Evolutionary conservation across 2,888 invertebrate species (phyloP).

Genomic region (Sarcophaga subvicina): DNA sequence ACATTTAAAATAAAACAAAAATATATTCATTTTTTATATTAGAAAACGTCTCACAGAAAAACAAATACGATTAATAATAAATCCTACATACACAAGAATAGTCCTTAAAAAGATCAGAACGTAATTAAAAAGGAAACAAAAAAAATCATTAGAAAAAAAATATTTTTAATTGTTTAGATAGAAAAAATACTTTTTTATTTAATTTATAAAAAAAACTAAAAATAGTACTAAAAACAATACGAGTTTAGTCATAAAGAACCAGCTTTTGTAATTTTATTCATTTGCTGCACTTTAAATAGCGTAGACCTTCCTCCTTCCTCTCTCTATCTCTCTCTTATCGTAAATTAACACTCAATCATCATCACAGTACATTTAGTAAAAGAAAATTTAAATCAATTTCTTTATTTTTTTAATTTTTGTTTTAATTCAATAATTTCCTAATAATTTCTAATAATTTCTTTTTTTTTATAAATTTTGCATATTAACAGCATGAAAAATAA

Average conservation of each 20-base stretch:
- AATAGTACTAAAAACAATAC: slow-evolving; percentile 10
- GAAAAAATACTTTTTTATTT: slow-evolving; percentile 64
- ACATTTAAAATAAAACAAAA: slow-evolving; percentile 69
- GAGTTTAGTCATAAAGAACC: slow-evolving; percentile 8
- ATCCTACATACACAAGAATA: slow-evolving; percentile 61
- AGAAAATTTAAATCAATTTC: too few species aligned
- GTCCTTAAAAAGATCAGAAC: slow-evolving; percentile 67
- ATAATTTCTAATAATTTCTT: too few species aligned
- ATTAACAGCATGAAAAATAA: slow-evolving; percentile 69
- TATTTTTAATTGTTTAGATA: slow-evolving; percentile 68
- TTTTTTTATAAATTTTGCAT: not conserved
- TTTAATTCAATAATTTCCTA: too few species aligned
- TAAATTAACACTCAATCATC: not conserved
- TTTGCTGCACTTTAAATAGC: slow-evolving; percentile 53
- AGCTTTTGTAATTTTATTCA: slow-evolving; percentile 59
- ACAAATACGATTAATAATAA: slow-evolving; percentile 30
- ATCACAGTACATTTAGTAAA: too few species aligned
- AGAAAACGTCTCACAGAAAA: slow-evolving; percentile 56
- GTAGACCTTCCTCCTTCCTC: not conserved
- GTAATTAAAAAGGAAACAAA: slow-evolving; percentile 34
- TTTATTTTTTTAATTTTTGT: too few species aligned
- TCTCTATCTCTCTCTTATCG: not conserved
- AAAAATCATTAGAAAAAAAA: slow-evolving; percentile 51
- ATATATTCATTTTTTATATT: slow-evolving; percentile 58
- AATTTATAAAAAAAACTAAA: slow-evolving; percentile 37